Evolutionary conservation across 1,140 invertebrate species (phyloP).

Genomic region (Euwallacea fornicatus): DNA sequence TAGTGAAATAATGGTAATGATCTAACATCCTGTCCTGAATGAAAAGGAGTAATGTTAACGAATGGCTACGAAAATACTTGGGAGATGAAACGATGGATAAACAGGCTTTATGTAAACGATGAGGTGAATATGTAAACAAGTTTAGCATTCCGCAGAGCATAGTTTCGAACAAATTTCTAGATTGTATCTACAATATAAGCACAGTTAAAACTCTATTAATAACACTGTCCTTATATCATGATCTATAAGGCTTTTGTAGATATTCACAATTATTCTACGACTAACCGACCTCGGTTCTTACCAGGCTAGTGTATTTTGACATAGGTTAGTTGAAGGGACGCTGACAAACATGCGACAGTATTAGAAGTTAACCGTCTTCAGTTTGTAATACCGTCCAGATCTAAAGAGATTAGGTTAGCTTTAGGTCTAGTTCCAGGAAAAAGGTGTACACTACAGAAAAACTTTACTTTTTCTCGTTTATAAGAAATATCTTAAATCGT

Average conservation of each 20-base stretch:
- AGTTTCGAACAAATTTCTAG: not conserved
- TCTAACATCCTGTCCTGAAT: slow-evolving; percentile 6
- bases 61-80: slow-evolving; percentile 6
- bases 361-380: slow-evolving; percentile 40
- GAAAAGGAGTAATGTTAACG: not conserved
- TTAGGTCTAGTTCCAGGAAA: too few species aligned
- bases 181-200: too few species aligned
- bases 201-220: too few species aligned
- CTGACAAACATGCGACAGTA: slow-evolving; percentile 53
- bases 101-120: slow-evolving; percentile 3
- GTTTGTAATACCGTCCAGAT: slow-evolving; percentile 17
- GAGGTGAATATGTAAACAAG: slow-evolving; percentile 4
- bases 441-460: too few species aligned
- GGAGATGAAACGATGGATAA: slow-evolving; percentile 5
- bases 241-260: not conserved
- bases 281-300: slow-evolving; percentile 49
- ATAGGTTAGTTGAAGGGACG: slow-evolving; percentile 56
- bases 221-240: too few species aligned
- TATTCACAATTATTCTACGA: not conserved
- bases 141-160: slow-evolving; percentile 7
- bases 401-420: slow-evolving; percentile 10
- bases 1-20: not conserved
- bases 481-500: too few species aligned
- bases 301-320: slow-evolving; percentile 64
- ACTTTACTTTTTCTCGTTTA: too few species aligned